These are phyloP conservation scores for Eudasyphora cyanicolor DNA, from an alignment of 2,888 invertebrate species.

Conservation along the genomic window DNA sequence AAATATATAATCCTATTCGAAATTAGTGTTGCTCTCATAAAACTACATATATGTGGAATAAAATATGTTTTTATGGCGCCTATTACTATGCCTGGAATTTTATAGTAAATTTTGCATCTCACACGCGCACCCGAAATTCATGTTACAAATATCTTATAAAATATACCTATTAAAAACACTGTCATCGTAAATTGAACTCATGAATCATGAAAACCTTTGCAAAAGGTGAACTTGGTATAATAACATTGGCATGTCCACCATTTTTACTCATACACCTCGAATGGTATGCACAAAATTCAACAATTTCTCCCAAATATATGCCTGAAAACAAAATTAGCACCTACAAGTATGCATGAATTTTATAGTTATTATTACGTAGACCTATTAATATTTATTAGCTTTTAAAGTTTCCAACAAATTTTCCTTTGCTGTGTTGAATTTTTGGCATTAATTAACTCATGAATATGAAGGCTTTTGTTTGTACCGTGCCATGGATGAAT, in stretches of 20 bases:
- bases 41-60: background rate
- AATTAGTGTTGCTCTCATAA: too few species aligned
- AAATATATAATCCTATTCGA: too few species aligned
- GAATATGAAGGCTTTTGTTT: constrained; percentile 4
- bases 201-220: background rate
- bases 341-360: constrained; percentile 16
- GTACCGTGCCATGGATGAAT: background rate
- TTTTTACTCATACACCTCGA: background rate
- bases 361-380: constrained; percentile 18
- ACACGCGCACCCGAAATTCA: background rate
- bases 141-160: background rate
- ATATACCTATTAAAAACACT: constrained; percentile 6
- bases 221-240: background rate
- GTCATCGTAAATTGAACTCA: background rate
- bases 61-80: background rate
- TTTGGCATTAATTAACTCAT: constrained; percentile 32
- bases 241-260: background rate
- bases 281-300: background rate
- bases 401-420: constrained; percentile 16
- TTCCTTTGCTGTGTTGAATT: constrained; percentile 11
- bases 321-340: background rate
- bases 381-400: constrained; percentile 34
- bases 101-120: background rate
- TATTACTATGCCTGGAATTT: background rate
- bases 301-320: background rate